Evolutionary conservation across 2,797 vertebrate genomes (phyloP), one percentile per base, ranked within the genome.

Genomic region (Podargus strigoides): DNA sequence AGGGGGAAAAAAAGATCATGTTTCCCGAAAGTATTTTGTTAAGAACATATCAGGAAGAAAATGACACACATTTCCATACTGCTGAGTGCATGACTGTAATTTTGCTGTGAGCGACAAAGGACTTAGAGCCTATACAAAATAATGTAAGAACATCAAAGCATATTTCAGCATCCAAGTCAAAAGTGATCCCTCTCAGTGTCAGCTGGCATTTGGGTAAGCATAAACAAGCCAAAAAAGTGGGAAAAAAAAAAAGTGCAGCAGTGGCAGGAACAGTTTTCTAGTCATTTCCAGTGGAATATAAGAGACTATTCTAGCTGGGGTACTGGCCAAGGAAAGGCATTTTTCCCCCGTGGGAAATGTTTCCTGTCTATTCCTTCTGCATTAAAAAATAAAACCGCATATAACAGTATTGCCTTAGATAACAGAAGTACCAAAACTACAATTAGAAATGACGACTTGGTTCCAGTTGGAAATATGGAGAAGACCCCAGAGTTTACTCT

Each of bases 21-120:
- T 49, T 88, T 15, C 9, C 39, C 84, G 36, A 64, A 75, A 68
- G 7, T 47, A 30, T 44, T 34, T 4, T 3, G 2, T 55, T 82
- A 76, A 34, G 36, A 78, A 81, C 87, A 36, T 4, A 80, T 85
- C 37, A 39, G 21, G 41, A 89, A 68, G 41, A 87, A 85, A 82
- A 78, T 32, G 5, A 70, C 26, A 63, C 16, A 30, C 11, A 69
- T 93, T 95, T 93, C 56, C 49, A 52, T 80, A 62, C 52, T 39
- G 22, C 13, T 18, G 20, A 58, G 62, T 14, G 14, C 13, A 37
- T 74, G 42, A 23, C 34, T 85, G 34, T 74, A 60, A 80, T 92
- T 96, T 89, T 89, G 30, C 85, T 93, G 32, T 39, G n/a, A 92
- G 82, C 53, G 49, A 87, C 14, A 50, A 89, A 87, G 41, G 75